A percentile compares a stretch with the other conserved stretches of the same genome.
phyloP scores from a whole-genome alignment of 2,113 vertebrate genomes.

The Phodopus roborovskii region DNA sequence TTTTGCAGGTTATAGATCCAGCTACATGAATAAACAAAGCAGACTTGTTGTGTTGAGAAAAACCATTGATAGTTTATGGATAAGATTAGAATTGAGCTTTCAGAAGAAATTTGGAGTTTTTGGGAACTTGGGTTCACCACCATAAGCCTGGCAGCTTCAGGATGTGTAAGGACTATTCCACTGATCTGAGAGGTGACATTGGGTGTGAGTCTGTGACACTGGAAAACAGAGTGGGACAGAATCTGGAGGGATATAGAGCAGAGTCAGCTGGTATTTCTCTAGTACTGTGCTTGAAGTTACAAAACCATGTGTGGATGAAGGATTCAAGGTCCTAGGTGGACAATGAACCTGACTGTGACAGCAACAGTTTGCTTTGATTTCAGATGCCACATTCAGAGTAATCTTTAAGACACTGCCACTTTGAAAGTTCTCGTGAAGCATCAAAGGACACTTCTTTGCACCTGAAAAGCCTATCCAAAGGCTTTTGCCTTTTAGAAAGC shows the following conservation, averaged over 20 bases:
- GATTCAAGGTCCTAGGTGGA: neutral
- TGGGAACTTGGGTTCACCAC: neutral
- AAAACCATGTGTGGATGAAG: neutral
- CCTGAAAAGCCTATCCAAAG: neutral
- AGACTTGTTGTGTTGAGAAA: neutral
- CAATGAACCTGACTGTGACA: neutral
- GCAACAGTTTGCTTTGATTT: neutral
- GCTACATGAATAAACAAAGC: slow-evolving; percentile 13
- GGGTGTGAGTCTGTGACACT: too few species aligned
- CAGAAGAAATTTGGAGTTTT: slow-evolving; percentile 44
- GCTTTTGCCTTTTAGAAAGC: neutral
- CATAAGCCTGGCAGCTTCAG: neutral
- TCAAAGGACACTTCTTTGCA: neutral
- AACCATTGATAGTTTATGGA: neutral
- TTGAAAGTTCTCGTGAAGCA: neutral
- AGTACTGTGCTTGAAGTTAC: neutral
- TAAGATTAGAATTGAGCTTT: slow-evolving; percentile 41
- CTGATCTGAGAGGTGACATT: slow-evolving; percentile 24
- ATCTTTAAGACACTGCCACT: slow-evolving; percentile 2
- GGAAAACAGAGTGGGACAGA: neutral
- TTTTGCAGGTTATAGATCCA: neutral
- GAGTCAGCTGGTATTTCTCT: neutral
- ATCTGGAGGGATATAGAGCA: slow-evolving; percentile 5
- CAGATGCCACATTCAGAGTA: neutral
- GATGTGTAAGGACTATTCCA: neutral